Evolutionary conservation across 2,113 vertebrate genomes (phyloP).

Genomic region (Amphiprion percula): DNA sequence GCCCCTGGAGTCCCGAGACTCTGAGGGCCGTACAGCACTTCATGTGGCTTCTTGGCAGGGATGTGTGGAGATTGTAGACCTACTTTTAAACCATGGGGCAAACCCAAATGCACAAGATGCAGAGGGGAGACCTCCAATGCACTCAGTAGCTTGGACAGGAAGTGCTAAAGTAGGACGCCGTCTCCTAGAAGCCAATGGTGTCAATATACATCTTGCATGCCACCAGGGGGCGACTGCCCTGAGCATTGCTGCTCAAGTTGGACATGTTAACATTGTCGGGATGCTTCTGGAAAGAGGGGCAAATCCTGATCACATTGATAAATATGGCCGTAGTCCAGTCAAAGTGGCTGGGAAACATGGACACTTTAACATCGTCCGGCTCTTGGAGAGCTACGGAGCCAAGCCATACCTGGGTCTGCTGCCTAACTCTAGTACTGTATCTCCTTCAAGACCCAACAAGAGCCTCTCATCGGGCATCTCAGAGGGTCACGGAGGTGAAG

Average conservation of each 20-base stretch:
- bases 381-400: conserved; percentile 83
- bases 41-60: conserved; percentile 88
- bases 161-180: conserved; percentile 69
- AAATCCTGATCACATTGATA: conserved; percentile 82
- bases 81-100: conserved; percentile 82
- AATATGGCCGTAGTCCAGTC: conserved; percentile 83
- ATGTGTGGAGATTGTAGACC: conserved; percentile 68
- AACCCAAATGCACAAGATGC: conserved; percentile 83
- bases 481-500: conserved; percentile 54
- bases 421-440: conserved; percentile 55
- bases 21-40: conserved; percentile 85
- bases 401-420: conserved; percentile 70
- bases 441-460: conserved; percentile 57
- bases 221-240: conserved; percentile 86
- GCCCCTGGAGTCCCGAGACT: conserved; percentile 83
- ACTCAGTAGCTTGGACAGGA: conserved; percentile 87
- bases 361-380: conserved; percentile 77
- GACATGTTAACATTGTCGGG: conserved; percentile 80
- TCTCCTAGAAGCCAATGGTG: conserved; percentile 72
- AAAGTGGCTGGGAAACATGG: conserved; percentile 84
- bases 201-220: conserved; percentile 82
- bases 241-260: conserved; percentile 86
- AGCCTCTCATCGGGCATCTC: conserved; percentile 65
- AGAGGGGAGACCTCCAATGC: conserved; percentile 83
- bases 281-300: conserved; percentile 84